A percentile compares a stretch with the other conserved stretches of the same genome.
Evolutionary conservation across 92 coral and sea anemone species (phyloP).

Genomic region (Hydrozoanthus gracilis): DNA sequence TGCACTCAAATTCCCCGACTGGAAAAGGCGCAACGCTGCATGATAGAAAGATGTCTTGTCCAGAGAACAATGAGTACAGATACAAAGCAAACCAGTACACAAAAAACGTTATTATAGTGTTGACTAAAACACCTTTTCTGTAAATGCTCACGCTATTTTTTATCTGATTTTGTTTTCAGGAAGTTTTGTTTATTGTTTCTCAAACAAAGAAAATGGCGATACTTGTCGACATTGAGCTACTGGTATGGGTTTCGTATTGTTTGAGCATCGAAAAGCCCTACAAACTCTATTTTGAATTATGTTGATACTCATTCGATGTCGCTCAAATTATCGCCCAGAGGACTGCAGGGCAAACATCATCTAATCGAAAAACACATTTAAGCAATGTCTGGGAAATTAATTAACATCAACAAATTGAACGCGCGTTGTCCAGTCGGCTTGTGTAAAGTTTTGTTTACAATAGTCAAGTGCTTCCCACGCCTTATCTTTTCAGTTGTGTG

Average conservation of each 20-base stretch:
- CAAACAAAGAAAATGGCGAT: not conserved
- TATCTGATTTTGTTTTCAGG: too few species aligned
- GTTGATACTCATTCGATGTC: not conserved
- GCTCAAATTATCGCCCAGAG: not conserved
- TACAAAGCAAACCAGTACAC: not conserved
- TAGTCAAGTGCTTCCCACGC: not conserved
- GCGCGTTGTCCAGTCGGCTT: not conserved
- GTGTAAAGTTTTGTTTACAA: not conserved
- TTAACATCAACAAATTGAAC: constrained; percentile 34
- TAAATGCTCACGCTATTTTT: not conserved
- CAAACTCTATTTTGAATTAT: not conserved
- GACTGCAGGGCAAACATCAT: not conserved
- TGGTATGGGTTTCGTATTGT: not conserved
- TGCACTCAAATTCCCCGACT: too few species aligned
- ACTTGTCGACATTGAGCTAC: not conserved
- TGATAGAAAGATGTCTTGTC: not conserved
- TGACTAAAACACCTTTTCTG: not conserved
- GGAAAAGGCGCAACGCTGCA: too few species aligned
- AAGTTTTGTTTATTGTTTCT: not conserved
- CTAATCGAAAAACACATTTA: too few species aligned
- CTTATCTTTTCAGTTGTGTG: constrained; percentile 13
- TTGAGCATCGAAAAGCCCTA: not conserved
- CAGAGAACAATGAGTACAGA: not conserved
- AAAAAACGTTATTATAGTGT: too few species aligned
- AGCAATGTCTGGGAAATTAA: constrained; percentile 35